Percentiles rank a stretch among this genome's conserved stretches.
phyloP scores from a whole-genome alignment of 2,797 vertebrate species.

The Orestias chungarensis region DNA sequence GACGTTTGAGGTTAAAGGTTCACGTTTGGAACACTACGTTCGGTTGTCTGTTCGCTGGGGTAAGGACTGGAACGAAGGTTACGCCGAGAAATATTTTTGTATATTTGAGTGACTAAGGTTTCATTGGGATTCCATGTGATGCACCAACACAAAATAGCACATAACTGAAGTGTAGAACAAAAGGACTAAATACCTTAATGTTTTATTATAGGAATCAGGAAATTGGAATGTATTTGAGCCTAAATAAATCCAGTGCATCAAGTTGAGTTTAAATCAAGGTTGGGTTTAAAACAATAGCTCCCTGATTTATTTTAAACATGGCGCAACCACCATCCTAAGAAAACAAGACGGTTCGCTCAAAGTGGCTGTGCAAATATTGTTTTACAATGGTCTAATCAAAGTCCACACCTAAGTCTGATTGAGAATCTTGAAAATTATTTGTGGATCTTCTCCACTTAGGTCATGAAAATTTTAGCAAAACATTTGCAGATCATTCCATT shows the following conservation, averaged over 20 bases:
- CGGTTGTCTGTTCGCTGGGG: constrained; percentile 15
- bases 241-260: background rate
- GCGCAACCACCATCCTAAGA: background rate
- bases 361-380: no score
- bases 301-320: no score
- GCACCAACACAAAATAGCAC: background rate
- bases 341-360: background rate
- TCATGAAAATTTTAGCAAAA: background rate
- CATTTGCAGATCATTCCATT: background rate
- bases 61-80: constrained; percentile 38
- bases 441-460: background rate
- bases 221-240: background rate
- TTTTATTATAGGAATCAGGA: background rate
- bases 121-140: background rate
- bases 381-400: background rate
- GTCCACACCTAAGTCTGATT: background rate
- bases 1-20: constrained; percentile 16
- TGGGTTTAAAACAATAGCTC: background rate
- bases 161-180: background rate
- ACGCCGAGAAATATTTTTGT: constrained; percentile 34
- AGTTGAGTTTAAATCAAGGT: background rate
- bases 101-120: background rate
- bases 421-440: background rate
- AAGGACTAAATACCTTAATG: background rate
- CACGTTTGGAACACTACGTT: constrained; percentile 18